A percentile compares a stretch with the other conserved stretches of the same genome.
phyloP scores from a whole-genome alignment of 2,797 vertebrate species.

The Peromyscus nudipes region DNA sequence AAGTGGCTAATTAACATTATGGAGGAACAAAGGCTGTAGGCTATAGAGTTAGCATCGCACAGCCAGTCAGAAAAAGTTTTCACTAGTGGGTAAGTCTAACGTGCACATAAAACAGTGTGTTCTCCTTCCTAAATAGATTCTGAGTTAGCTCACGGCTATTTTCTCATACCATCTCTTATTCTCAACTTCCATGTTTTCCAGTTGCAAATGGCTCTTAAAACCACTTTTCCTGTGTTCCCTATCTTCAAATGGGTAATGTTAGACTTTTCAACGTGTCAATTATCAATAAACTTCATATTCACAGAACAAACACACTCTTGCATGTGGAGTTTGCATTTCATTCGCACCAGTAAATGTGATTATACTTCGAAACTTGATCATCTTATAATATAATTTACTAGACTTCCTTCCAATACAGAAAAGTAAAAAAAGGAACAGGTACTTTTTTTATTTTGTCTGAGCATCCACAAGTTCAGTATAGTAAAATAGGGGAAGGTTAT shows the following conservation, averaged over 20 bases:
- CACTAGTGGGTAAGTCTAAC: conserved; percentile 37
- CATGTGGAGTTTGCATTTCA: neutral
- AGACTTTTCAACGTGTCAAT: conserved; percentile 53
- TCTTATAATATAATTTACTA: conserved; percentile 59
- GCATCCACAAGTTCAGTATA: neutral
- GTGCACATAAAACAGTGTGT: conserved; percentile 46
- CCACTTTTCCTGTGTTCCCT: neutral
- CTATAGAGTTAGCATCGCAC: neutral
- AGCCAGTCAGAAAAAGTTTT: conserved; percentile 50
- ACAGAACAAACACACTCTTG: conserved; percentile 40
- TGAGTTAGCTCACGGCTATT: neutral
- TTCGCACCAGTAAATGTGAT: conserved; percentile 55
- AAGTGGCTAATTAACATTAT: conserved; percentile 51
- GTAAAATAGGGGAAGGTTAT: neutral
- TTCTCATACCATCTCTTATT: conserved; percentile 39
- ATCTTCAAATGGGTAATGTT: conserved; percentile 44
- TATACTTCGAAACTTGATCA: conserved; percentile 42
- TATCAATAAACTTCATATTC: conserved; percentile 62
- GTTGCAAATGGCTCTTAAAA: conserved; percentile 50
- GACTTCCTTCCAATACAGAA: conserved; percentile 31
- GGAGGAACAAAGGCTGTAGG: conserved; percentile 51
- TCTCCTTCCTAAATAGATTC: conserved; percentile 5
- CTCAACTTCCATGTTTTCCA: conserved; percentile 42
- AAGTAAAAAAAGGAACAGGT: neutral
- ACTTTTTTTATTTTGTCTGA: neutral